Evolutionary conservation across 2,113 vertebrate species (phyloP), one percentile per base, ranked within the genome.

Genomic region (Anguilla japonica): DNA sequence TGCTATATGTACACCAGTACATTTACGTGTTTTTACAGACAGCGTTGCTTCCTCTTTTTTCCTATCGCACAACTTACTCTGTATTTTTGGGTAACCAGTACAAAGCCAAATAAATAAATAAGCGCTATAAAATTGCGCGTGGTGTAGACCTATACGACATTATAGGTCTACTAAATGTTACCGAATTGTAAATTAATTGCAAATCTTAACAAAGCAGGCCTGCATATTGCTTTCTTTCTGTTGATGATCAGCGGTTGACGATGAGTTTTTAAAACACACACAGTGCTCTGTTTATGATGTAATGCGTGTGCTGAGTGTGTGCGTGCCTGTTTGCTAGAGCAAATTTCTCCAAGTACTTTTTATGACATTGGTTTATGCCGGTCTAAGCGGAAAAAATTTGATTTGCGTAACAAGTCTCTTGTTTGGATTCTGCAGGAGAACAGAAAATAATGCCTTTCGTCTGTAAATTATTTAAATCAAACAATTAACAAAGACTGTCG

Each of bases 391-490:
- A 84, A 89, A 75, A 40, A 87, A 85, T 90, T 83, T 91, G 88
- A 89, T 91, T 90, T 87, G 85, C 81, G 83, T 85, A 87, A 86
- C 86, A 63, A 22, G 84, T 81, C 85, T 88, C 88, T 88, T 87
- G 90, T 92, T 91, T 88, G 87, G 84, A 89, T 91, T 41, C 75
- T 82, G 86, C 89, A 84, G 89, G 87, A 90, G 89, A 88, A 90
- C 85, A 81, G 86, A 89, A 90, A 88, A 92, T 39, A 88, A 92
- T 90, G 90, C 88, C 90, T 92, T 83, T 16, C 34, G 71, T 86
- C 71, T 89, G 91, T 94, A 92, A 93, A 94, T 94, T 93, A 95
- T 94, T 95, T 91, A 93, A 92, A 91, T 93, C 88, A 92, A 93
- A 92, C 91, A 94, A 92, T 94, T 93, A 93, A 92, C 89, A 75